A percentile compares a stretch with the other conserved stretches of the same genome.
These are phyloP conservation scores for Syngnathus typhle DNA, from an alignment of 2,113 vertebrate genomes.

Conservation along the genomic window DNA sequence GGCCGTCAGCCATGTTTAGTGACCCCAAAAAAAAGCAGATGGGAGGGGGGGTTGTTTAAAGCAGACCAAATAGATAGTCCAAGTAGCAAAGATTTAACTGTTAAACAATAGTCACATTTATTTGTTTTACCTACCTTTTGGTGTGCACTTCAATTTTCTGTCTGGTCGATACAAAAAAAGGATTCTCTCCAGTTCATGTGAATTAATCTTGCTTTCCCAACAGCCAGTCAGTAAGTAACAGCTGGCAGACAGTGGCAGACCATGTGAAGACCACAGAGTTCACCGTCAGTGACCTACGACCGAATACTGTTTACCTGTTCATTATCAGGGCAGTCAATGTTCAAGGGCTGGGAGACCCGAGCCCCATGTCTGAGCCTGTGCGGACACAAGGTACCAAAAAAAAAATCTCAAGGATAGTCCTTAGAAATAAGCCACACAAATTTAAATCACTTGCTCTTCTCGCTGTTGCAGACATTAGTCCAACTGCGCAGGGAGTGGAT, in stretches of 20 bases:
- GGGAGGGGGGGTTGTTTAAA: slow-evolving; percentile 28
- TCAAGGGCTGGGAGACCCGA: slow-evolving; percentile 90
- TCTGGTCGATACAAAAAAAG: neutral
- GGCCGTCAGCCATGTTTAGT: slow-evolving; percentile 42
- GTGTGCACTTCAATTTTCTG: neutral
- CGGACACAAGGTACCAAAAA: slow-evolving; percentile 83
- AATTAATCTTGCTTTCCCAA: slow-evolving; percentile 15
- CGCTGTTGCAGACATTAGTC: slow-evolving; percentile 84
- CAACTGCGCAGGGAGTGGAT: slow-evolving; percentile 93
- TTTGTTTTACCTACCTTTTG: neutral
- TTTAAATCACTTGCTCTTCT: slow-evolving; percentile 6
- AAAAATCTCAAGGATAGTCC: neutral
- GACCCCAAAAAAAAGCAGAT: slow-evolving; percentile 55
- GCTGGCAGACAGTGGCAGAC: slow-evolving; percentile 91
- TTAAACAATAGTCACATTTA: slow-evolving; percentile 6
- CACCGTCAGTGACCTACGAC: slow-evolving; percentile 80
- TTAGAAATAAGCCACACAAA: neutral
- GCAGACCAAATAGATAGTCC: neutral
- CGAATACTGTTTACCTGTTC: slow-evolving; percentile 93
- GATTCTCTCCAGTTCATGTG: slow-evolving; percentile 1
- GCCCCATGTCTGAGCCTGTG: slow-evolving; percentile 90
- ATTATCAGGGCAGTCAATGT: slow-evolving; percentile 88
- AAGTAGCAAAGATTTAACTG: neutral
- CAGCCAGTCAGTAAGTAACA: slow-evolving; percentile 93
- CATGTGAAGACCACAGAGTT: slow-evolving; percentile 82